Evolutionary conservation across 2,888 invertebrate species (phyloP).

Genomic region (Epinotia ramella): DNA sequence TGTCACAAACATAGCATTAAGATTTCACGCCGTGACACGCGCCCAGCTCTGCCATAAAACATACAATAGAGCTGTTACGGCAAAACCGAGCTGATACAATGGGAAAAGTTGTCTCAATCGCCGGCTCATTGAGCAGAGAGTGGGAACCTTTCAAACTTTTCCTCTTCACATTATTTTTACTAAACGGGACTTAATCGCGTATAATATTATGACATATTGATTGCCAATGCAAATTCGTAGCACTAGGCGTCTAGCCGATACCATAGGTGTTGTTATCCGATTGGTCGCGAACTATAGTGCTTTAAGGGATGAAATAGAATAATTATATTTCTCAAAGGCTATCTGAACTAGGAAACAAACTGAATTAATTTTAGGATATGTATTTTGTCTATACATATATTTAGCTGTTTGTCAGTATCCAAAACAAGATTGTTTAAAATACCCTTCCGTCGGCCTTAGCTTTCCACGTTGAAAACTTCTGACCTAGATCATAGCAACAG

Average conservation of each 20-base stretch:
- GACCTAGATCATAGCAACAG: constrained; percentile 34
- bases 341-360: too few relatives aligned
- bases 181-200: too few relatives aligned
- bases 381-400: too few relatives aligned
- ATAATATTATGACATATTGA: not conserved
- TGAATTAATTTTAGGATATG: too few relatives aligned
- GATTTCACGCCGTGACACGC: constrained; percentile 27
- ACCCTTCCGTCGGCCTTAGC: not conserved
- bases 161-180: constrained; percentile 7
- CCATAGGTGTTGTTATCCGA: too few relatives aligned
- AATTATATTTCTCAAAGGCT: too few relatives aligned
- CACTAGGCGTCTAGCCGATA: not conserved
- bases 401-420: too few relatives aligned
- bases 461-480: not conserved
- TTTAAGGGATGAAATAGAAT: too few relatives aligned
- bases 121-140: constrained; percentile 29
- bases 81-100: constrained; percentile 31
- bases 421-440: not conserved
- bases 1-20: constrained; percentile 8
- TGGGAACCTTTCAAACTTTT: constrained; percentile 25
- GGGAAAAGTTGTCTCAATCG: constrained; percentile 37
- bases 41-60: constrained; percentile 17
- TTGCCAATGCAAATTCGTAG: not conserved
- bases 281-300: not conserved
- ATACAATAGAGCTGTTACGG: constrained; percentile 18